These are phyloP conservation scores for Melangyna quadrimaculata DNA, from an alignment of 2,888 invertebrate species.

Conservation along the genomic window DNA sequence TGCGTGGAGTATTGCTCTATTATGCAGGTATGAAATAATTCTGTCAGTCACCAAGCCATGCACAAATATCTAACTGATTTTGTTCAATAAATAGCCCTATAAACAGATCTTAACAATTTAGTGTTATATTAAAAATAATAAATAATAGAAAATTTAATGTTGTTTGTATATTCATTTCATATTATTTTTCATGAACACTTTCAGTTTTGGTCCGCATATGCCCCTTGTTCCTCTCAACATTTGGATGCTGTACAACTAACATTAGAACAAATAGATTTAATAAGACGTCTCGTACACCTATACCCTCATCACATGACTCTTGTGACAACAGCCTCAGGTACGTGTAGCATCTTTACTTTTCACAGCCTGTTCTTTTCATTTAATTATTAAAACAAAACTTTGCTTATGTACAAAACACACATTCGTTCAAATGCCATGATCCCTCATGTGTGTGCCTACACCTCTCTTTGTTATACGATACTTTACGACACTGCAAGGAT, in stretches of 20 bases:
- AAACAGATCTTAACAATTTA: background rate
- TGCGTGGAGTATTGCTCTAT: too few species aligned
- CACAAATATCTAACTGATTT: too few species aligned
- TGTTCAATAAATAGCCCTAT: too few species aligned
- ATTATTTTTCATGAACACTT: constrained; percentile 75
- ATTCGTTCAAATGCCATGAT: constrained; percentile 19
- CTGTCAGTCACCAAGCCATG: too few species aligned
- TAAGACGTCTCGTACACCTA: constrained; percentile 89
- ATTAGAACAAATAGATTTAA: constrained; percentile 92
- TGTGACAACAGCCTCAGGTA: constrained; percentile 90
- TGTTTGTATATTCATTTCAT: background rate
- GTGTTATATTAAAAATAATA: background rate
- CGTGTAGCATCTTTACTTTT: constrained; percentile 72
- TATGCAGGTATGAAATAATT: too few species aligned
- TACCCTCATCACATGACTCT: constrained; percentile 90
- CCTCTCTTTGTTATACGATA: constrained; percentile 11
- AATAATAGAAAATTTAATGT: background rate
- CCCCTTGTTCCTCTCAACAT: constrained; percentile 90
- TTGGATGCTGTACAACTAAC: constrained; percentile 92
- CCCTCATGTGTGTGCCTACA: background rate
- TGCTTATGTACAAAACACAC: background rate
- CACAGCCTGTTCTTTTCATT: constrained; percentile 30
- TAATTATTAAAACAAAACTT: constrained; percentile 58
- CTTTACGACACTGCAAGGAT: constrained; percentile 38
- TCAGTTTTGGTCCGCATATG: constrained; percentile 94